Percentiles rank a stretch among this genome's conserved stretches.
phyloP scores from a whole-genome alignment of 2,888 invertebrate species.

The Drosophila kuntzei region DNA sequence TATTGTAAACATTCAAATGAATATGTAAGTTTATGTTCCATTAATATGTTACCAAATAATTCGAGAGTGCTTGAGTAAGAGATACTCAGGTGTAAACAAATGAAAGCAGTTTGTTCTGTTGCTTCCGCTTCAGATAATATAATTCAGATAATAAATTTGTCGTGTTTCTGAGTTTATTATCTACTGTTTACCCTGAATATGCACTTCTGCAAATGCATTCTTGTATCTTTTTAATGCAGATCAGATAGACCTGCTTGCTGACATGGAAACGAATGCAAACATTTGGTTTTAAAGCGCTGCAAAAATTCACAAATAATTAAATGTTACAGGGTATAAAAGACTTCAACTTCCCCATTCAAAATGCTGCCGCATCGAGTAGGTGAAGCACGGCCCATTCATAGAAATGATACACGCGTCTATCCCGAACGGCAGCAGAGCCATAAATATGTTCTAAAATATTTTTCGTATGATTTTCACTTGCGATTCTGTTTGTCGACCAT shows the following conservation, averaged over 20 bases:
- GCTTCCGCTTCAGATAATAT: neutral
- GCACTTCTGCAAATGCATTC: neutral
- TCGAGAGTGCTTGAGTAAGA: neutral
- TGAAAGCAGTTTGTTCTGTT: neutral
- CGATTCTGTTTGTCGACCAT: conserved; percentile 18
- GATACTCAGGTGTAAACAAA: neutral
- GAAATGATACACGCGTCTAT: conserved; percentile 35
- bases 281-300: neutral
- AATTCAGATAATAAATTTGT: neutral
- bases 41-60: neutral
- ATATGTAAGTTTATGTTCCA: conserved; percentile 4
- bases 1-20: conserved; percentile 11
- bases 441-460: conserved; percentile 50
- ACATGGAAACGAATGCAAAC: neutral
- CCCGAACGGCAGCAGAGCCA: conserved; percentile 17
- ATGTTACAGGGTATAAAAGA: neutral
- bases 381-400: conserved; percentile 52
- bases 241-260: neutral
- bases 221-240: neutral
- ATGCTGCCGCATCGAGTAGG: conserved; percentile 9
- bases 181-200: conserved; percentile 1
- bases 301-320: neutral
- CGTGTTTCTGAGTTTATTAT: neutral
- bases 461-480: conserved; percentile 56
- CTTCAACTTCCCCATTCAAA: conserved; percentile 13